These are phyloP conservation scores for Sciaenops ocellatus DNA, from an alignment of 2,797 vertebrate genomes.

Conservation along the genomic window DNA sequence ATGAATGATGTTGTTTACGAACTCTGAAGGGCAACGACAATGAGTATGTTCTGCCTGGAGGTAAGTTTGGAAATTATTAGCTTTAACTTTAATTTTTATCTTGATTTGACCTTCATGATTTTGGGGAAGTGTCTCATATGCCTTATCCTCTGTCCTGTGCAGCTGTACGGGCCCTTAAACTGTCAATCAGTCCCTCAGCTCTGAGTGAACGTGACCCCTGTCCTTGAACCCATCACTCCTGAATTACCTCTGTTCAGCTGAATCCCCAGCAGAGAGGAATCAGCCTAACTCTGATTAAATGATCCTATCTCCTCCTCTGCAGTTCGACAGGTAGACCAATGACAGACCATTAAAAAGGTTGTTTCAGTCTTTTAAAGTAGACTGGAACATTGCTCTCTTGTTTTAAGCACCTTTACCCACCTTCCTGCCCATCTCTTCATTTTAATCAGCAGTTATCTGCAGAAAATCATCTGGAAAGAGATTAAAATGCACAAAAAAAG, in stretches of 20 bases:
- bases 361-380: slow-evolving; percentile 12
- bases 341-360: slow-evolving; percentile 17
- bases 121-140: neutral
- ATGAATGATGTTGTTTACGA: slow-evolving; percentile 7
- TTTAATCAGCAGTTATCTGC: neutral
- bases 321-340: neutral
- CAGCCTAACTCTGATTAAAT: slow-evolving; percentile 16
- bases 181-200: slow-evolving; percentile 17
- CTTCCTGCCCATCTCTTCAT: neutral
- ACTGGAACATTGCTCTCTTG: neutral
- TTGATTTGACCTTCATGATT: neutral
- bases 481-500: neutral
- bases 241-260: slow-evolving; percentile 25
- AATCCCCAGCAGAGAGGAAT: slow-evolving; percentile 28
- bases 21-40: neutral
- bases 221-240: slow-evolving; percentile 28
- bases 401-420: slow-evolving; percentile 1
- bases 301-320: slow-evolving; percentile 38
- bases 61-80: neutral
- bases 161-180: slow-evolving; percentile 1
- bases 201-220: slow-evolving; percentile 22
- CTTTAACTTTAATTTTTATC: neutral
- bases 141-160: neutral
- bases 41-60: neutral
- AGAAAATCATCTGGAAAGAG: slow-evolving; percentile 14